phyloP scores from a whole-genome alignment of 2,888 invertebrate genomes.

The Aplocera efformata region DNA sequence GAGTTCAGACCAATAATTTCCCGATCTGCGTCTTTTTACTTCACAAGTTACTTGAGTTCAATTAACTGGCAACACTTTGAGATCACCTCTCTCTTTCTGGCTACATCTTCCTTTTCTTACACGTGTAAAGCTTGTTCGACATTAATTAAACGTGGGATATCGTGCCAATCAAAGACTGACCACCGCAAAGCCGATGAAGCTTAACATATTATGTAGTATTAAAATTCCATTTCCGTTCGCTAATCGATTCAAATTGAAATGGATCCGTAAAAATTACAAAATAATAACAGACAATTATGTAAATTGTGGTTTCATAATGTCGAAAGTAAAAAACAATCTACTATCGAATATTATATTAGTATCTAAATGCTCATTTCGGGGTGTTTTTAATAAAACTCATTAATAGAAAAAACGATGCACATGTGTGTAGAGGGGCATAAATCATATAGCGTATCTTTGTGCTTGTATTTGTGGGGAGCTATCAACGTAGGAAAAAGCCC shows the following conservation, averaged over 20 bases:
- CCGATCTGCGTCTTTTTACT: slow-evolving; percentile 54
- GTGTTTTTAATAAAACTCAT: slow-evolving; percentile 50
- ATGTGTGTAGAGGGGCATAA: slow-evolving; percentile 72
- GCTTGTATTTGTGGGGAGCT: slow-evolving; percentile 58
- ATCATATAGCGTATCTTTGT: slow-evolving; percentile 69
- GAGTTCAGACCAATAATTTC: slow-evolving; percentile 55
- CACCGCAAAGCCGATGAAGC: slow-evolving; percentile 72
- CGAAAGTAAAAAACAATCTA: slow-evolving; percentile 23
- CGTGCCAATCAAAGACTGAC: slow-evolving; percentile 79
- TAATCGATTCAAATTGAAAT: slow-evolving; percentile 63
- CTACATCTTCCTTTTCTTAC: slow-evolving; percentile 47
- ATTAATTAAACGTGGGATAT: slow-evolving; percentile 76
- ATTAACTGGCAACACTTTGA: slow-evolving; percentile 68
- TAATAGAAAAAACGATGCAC: slow-evolving; percentile 67
- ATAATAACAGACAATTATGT: slow-evolving; percentile 47
- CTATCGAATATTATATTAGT: slow-evolving; percentile 7
- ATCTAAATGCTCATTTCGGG: slow-evolving; percentile 8
- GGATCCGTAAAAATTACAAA: slow-evolving; percentile 46
- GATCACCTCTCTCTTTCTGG: slow-evolving; percentile 47
- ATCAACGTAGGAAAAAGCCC: slow-evolving; percentile 76
- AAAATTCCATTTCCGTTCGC: slow-evolving; percentile 71
- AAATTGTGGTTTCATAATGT: slow-evolving; percentile 36
- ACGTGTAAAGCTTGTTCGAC: slow-evolving; percentile 58
- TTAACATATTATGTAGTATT: slow-evolving; percentile 76
- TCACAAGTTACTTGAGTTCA: slow-evolving; percentile 58